phyloP scores from a whole-genome alignment of 2,113 vertebrate genomes.

The Mobula birostris region DNA sequence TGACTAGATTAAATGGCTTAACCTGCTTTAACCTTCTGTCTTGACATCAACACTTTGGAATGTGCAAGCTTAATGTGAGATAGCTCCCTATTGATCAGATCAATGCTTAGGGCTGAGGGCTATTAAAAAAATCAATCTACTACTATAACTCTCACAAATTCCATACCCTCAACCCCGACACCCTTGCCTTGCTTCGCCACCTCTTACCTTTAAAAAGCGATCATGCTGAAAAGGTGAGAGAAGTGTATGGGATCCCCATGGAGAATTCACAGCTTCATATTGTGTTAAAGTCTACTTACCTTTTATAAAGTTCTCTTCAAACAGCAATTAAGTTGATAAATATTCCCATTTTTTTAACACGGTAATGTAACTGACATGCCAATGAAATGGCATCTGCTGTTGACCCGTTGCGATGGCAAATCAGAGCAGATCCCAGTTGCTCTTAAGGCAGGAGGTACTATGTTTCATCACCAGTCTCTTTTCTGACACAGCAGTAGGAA shows the following conservation, averaged over 20 bases:
- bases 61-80: not conserved
- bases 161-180: no score
- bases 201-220: not conserved
- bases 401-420: no score
- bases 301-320: constrained; percentile 9
- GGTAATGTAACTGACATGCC: not conserved
- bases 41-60: constrained; percentile 1
- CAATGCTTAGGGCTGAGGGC: not conserved
- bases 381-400: no score
- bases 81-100: constrained; percentile 11
- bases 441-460: no score
- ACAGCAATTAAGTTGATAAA: not conserved
- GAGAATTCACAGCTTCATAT: not conserved
- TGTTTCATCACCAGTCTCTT: no score
- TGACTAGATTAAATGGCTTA: constrained; percentile 27
- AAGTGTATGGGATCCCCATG: not conserved
- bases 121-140: not conserved
- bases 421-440: no score
- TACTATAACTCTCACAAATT: no score
- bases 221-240: not conserved
- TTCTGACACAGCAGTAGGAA: not conserved
- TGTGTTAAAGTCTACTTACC: not conserved
- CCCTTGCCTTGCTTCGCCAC: no score
- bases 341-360: not conserved
- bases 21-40: not conserved